These are phyloP conservation scores for Maniola jurtina DNA, from an alignment of 1,140 invertebrate genomes.

Conservation along the genomic window DNA sequence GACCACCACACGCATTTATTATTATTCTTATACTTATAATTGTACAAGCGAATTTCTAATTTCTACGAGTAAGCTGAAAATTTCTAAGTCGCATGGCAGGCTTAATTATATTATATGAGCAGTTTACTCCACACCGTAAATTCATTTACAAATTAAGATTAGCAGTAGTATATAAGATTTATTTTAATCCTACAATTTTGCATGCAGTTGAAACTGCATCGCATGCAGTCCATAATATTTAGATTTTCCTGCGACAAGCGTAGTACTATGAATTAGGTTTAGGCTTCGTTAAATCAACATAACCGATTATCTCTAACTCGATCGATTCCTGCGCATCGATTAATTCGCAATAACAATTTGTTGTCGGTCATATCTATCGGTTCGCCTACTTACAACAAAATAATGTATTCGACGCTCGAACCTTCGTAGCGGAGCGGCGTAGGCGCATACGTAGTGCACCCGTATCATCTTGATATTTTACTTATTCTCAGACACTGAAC, in stretches of 20 bases:
- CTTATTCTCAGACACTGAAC: background rate
- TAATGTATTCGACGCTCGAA: slow-evolving; percentile 65
- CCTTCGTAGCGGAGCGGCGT: slow-evolving; percentile 58
- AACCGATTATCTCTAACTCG: slow-evolving; percentile 34
- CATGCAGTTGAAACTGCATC: background rate
- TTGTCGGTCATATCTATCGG: slow-evolving; percentile 66
- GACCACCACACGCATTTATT: too few relatives aligned
- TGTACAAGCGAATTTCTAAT: too few relatives aligned
- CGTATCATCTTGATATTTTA: slow-evolving; percentile 43
- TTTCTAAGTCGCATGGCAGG: too few relatives aligned
- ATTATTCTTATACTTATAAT: too few relatives aligned
- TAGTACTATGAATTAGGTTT: background rate
- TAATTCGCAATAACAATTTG: slow-evolving; percentile 72
- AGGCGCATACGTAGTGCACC: slow-evolving; percentile 46
- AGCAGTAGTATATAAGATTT: background rate
- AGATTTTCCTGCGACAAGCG: background rate
- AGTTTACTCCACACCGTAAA: too few relatives aligned
- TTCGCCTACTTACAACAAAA: slow-evolving; percentile 66
- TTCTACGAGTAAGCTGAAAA: too few relatives aligned
- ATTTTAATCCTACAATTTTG: background rate
- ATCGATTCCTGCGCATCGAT: slow-evolving; percentile 56
- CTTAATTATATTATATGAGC: too few relatives aligned
- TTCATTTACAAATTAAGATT: too few relatives aligned
- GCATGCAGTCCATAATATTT: background rate
- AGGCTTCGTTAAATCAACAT: slow-evolving; percentile 12